These are phyloP conservation scores for Magallana nippona DNA, from an alignment of 2,888 invertebrate genomes.

Conservation along the genomic window DNA sequence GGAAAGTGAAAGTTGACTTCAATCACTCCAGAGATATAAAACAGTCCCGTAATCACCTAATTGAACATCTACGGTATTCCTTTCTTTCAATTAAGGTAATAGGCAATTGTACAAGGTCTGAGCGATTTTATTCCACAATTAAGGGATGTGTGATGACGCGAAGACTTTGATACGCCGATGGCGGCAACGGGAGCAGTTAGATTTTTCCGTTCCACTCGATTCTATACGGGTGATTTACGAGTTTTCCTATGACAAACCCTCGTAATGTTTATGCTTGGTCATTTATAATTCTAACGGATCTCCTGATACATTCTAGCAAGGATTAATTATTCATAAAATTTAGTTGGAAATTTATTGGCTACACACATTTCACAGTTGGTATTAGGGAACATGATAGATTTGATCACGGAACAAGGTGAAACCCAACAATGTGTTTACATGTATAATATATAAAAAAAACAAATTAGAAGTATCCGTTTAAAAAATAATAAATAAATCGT, in stretches of 20 bases:
- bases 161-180: not conserved
- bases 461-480: too few species aligned
- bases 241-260: not conserved
- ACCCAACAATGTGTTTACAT: too few species aligned
- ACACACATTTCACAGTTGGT: not conserved
- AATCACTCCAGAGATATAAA: slow-evolving; percentile 28
- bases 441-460: too few species aligned
- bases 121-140: slow-evolving; percentile 34
- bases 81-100: slow-evolving; percentile 39
- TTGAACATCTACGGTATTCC: slow-evolving; percentile 30
- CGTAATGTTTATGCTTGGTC: slow-evolving; percentile 23
- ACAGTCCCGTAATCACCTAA: slow-evolving; percentile 33
- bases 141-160: not conserved
- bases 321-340: slow-evolving; percentile 11
- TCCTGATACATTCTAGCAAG: not conserved
- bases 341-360: not conserved
- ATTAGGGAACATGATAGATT: not conserved
- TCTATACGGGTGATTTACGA: slow-evolving; percentile 15
- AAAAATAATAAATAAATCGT: too few species aligned
- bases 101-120: slow-evolving; percentile 6
- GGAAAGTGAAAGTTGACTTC: slow-evolving; percentile 30
- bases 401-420: not conserved
- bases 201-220: slow-evolving; percentile 30
- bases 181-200: not conserved
- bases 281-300: slow-evolving; percentile 33